A percentile compares a stretch with the other conserved stretches of the same genome.
Conservation (phyloP, 2,113 vertebrate species). For the Podilymbus podiceps region DNA sequence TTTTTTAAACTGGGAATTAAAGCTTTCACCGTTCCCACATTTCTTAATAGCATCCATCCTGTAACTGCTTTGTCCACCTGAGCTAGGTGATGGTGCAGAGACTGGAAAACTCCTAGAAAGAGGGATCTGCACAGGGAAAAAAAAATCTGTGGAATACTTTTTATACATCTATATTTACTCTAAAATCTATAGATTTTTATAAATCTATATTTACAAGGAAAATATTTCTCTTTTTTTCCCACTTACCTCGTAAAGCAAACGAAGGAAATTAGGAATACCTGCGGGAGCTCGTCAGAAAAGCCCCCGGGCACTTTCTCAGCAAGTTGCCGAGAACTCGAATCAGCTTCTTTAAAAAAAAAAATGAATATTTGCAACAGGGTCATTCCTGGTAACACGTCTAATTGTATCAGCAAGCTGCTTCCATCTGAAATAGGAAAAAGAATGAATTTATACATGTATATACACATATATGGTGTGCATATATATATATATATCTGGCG, state of each 20-base stretch:
- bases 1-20: not conserved
- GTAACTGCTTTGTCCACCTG: rapidly evolving
- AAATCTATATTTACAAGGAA: not conserved
- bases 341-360: not conserved
- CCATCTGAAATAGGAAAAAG: not conserved
- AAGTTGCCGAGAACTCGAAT: not conserved
- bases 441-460: no score
- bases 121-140: rapidly evolving
- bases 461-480: rapidly evolving
- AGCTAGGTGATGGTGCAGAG: rapidly evolving
- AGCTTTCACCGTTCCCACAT: not conserved
- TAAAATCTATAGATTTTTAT: no score
- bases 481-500: not conserved
- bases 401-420: not conserved
- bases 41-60: not conserved
- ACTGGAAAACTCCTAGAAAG: not conserved
- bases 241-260: not conserved
- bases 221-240: not conserved
- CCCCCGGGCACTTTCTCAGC: not conserved
- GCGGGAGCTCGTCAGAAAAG: not conserved
- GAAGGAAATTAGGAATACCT: not conserved
- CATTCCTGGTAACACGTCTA: not conserved
- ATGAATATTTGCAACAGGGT: not conserved
- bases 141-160: not conserved
- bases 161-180: rapidly evolving